A percentile compares a stretch with the other conserved stretches of the same genome.
phyloP scores from a whole-genome alignment of 2,888 invertebrate species.

The Phyllotreta cruciferae region DNA sequence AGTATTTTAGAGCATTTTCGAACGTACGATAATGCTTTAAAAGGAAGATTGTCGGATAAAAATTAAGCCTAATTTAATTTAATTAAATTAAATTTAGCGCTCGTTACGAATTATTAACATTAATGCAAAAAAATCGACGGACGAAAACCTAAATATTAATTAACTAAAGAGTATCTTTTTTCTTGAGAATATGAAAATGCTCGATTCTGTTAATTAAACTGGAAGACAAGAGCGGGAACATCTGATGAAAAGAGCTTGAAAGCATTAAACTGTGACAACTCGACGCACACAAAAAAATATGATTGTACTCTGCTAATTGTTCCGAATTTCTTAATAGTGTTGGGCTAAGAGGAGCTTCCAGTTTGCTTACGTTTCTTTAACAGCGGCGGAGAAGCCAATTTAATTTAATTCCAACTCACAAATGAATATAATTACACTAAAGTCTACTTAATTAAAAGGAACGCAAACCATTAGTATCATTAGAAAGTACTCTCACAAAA shows the following conservation, averaged over 20 bases:
- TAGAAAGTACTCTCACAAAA: too few species aligned
- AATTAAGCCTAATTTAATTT: too few species aligned
- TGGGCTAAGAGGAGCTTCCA: slow-evolving; percentile 15
- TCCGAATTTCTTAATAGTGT: slow-evolving; percentile 26
- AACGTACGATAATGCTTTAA: too few species aligned
- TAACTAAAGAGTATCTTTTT: slow-evolving; percentile 2
- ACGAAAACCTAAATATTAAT: slow-evolving; percentile 11
- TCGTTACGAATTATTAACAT: too few species aligned
- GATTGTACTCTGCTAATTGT: slow-evolving; percentile 28
- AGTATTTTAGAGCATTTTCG: too few species aligned
- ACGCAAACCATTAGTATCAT: too few species aligned
- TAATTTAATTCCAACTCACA: not conserved
- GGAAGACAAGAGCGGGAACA: slow-evolving; percentile 17
- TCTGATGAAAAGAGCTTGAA: slow-evolving; percentile 21
- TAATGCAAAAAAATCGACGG: not conserved
- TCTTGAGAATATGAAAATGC: slow-evolving; percentile 12
- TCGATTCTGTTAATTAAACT: slow-evolving; percentile 14
- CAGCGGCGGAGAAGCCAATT: slow-evolving; percentile 13
- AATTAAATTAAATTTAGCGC: too few species aligned
- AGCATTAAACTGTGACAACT: slow-evolving; percentile 17
- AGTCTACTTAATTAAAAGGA: too few species aligned
- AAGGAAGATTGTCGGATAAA: too few species aligned
- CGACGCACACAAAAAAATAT: slow-evolving; percentile 26
- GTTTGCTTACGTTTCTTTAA: not conserved
- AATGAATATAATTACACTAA: too few species aligned